Evolutionary conservation across 2,113 vertebrate genomes (phyloP).

Genomic region (Odocoileus hemionus): DNA sequence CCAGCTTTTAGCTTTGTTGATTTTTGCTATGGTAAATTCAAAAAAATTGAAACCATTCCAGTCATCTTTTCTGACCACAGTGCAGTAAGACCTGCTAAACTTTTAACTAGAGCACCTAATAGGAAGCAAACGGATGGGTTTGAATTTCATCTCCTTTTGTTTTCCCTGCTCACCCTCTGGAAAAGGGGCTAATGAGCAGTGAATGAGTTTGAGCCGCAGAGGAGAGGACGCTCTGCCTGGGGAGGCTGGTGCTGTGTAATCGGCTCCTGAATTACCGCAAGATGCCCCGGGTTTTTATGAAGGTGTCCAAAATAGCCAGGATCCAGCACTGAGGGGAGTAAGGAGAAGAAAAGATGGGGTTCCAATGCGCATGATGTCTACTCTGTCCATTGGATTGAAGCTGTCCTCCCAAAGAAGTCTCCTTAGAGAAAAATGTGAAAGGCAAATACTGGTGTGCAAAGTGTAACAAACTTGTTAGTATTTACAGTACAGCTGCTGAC

Average conservation of each 20-base stretch:
- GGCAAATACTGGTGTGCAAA: conserved; percentile 45
- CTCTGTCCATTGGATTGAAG: background rate
- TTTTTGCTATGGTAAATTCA: too few relatives aligned
- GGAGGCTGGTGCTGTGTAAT: background rate
- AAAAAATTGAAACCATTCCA: too few relatives aligned
- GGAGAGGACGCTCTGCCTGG: background rate
- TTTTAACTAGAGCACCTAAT: conserved; percentile 38
- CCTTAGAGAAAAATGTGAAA: conserved; percentile 12
- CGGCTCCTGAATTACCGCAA: background rate
- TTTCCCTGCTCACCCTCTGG: conserved; percentile 49
- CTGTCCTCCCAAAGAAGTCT: background rate
- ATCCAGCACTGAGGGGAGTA: background rate
- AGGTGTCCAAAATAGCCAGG: background rate
- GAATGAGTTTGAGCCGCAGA: background rate
- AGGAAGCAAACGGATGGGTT: conserved; percentile 17
- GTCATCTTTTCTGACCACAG: too few relatives aligned
- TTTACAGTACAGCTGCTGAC: conserved; percentile 46
- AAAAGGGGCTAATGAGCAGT: conserved; percentile 50
- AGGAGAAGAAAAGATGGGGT: background rate
- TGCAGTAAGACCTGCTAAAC: conserved; percentile 29
- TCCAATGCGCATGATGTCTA: background rate
- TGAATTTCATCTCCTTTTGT: conserved; percentile 52
- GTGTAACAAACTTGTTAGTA: conserved; percentile 45
- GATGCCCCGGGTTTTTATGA: background rate
- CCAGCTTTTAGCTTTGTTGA: too few relatives aligned